A percentile compares a stretch with the other conserved stretches of the same genome.
These are phyloP conservation scores for Cosmia pyralina DNA, from an alignment of 2,888 invertebrate species.

Conservation along the genomic window DNA sequence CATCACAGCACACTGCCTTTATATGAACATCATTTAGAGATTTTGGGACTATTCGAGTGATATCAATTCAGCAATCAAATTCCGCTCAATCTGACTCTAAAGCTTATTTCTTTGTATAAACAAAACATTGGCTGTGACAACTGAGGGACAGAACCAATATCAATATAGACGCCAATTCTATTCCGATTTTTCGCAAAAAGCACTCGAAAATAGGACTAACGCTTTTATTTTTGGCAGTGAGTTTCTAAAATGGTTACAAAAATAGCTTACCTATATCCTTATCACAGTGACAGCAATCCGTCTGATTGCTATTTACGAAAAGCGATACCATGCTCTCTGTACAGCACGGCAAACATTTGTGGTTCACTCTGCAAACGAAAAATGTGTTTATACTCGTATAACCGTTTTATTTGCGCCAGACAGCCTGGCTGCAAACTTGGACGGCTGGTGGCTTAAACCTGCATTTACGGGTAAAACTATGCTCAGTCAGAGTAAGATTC, in stretches of 20 bases:
- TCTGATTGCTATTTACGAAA: conserved; percentile 78
- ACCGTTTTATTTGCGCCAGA: conserved; percentile 37
- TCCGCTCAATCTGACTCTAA: background rate
- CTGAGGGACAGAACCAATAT: background rate
- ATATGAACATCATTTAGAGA: no score
- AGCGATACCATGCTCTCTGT: conserved; percentile 87
- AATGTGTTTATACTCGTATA: conserved; percentile 32
- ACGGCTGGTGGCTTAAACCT: background rate
- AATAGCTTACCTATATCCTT: conserved; percentile 91
- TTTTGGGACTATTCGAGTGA: background rate
- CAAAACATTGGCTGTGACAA: conserved; percentile 4
- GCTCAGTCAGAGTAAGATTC: background rate
- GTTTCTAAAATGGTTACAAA: conserved; percentile 18
- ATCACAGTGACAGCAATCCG: conserved; percentile 92
- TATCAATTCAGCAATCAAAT: background rate
- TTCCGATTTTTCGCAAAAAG: conserved; percentile 3
- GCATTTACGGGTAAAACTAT: background rate
- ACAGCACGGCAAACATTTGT: conserved; percentile 94
- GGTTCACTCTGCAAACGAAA: conserved; percentile 90
- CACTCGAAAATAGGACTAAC: conserved; percentile 7
- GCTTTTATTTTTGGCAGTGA: background rate
- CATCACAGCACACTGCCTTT: background rate
- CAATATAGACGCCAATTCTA: conserved; percentile 3
- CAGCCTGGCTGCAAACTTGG: background rate
- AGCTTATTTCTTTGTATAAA: background rate